Base-by-base conservation (phyloP, 2,113 vertebrate species). In the Psittacara wagleri region DNA sequence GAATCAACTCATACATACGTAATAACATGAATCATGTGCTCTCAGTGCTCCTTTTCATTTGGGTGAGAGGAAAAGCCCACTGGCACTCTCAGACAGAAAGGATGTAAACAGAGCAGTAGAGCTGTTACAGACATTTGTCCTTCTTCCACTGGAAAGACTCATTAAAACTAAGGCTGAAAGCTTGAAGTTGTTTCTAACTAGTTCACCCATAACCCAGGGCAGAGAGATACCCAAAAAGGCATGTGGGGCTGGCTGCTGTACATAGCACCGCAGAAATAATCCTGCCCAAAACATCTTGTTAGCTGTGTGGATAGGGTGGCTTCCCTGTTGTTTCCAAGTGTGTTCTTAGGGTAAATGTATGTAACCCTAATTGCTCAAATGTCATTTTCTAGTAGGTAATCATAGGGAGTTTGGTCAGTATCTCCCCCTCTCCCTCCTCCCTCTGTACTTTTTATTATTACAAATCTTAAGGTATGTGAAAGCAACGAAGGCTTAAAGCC, bases 401-500 rank as follows among this genome's bases (percentile, higher is more conserved):
- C 62, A 82, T 19, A 92, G 69, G 24, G 43, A 77, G 20, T 70
- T 89, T 37, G 72, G 74, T 83, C 55, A 85, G 51, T 59, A 89
- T 75, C 31, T 43, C 29, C 57, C 49, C 68, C 46, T 9, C 20
- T 59, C 44, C 54, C 51, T 52, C 66, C 51, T 69, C 39, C 46
- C 46, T 43, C 17, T 4, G 1, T 72, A 83, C 62, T 90, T 86
- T 94, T 94, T 97, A 97, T 96, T 90, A 93, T 96, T 95, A 88
- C 96, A 91, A 95, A 69, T 94, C 68, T 95, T 89, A 97, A 95
- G 93, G 95, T 97, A 92, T 94, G 88, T 91, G 87, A 95, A 96
- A 95, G 78, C 75, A 92, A 27, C 64, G 80, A 79, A 93, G 92
- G 84, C 97, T 98, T 98, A 97, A 97, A 98, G 97, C 96, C 96